phyloP scores from a whole-genome alignment of 2,113 vertebrate species.

The Eubucco bourcierii region DNA sequence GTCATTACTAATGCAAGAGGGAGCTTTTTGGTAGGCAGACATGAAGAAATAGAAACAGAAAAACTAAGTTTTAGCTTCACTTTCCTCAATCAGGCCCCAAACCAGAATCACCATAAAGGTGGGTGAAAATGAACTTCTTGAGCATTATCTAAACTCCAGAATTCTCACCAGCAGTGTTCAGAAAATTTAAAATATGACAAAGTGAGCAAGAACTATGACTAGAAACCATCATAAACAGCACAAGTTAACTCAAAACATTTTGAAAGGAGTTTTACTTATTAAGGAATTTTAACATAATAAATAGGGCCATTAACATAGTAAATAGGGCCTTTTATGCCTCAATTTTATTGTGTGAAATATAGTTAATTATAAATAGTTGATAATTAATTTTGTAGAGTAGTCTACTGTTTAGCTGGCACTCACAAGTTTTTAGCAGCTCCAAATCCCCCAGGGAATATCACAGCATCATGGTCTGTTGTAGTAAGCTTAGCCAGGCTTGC shows the following conservation, averaged over 20 bases:
- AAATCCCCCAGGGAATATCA: constrained; percentile 93
- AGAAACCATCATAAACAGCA: neutral
- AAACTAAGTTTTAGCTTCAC: neutral
- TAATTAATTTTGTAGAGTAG: neutral
- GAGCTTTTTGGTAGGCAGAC: neutral
- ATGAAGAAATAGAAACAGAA: neutral
- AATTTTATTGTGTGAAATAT: neutral
- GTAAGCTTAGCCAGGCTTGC: constrained; percentile 80
- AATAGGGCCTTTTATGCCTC: neutral
- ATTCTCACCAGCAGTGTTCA: neutral
- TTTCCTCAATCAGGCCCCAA: neutral
- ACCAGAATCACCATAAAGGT: neutral
- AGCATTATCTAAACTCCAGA: neutral
- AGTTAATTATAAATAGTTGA: neutral
- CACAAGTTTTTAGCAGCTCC: constrained; percentile 94
- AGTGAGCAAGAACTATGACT: neutral
- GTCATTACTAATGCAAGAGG: neutral
- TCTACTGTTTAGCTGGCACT: constrained; percentile 29
- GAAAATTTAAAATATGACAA: neutral
- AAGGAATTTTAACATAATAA: neutral
- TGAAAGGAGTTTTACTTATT: neutral
- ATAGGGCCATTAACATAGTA: neutral
- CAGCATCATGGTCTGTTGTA: constrained; percentile 81
- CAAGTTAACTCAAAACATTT: neutral
- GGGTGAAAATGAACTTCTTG: neutral